Evolutionary conservation across 92 coral and sea anemone genomes (phyloP).

Genomic region (Pocillopora grandis): DNA sequence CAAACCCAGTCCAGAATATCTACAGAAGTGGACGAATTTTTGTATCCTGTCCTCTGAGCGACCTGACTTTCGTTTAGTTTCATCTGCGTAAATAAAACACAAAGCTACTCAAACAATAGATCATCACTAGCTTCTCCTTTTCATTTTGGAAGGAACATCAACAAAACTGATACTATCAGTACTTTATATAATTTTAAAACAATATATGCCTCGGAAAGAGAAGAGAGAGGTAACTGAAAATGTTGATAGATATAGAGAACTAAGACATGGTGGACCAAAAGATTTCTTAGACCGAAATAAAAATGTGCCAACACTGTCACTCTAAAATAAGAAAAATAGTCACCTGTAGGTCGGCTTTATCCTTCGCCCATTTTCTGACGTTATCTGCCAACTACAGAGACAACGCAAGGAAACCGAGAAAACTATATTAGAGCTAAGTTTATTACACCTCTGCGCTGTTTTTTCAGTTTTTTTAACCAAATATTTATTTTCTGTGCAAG

Average conservation of each 20-base stretch:
- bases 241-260: no score
- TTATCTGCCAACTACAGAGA: slow-evolving; percentile 74
- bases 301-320: neutral
- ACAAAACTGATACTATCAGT: no score
- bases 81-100: slow-evolving; percentile 49
- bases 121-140: neutral
- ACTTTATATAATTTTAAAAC: no score
- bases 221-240: no score
- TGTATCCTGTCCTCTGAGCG: slow-evolving; percentile 65
- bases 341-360: slow-evolving; percentile 91
- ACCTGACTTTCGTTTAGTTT: slow-evolving; percentile 67
- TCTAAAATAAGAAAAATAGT: neutral
- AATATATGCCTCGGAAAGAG: no score
- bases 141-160: no score
- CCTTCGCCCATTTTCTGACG: slow-evolving; percentile 95
- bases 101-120: neutral
- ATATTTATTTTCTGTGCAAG: no score
- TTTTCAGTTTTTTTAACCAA: no score
- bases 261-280: neutral
- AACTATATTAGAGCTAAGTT: no score
- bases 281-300: neutral
- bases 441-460: no score
- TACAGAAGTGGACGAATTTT: slow-evolving; percentile 57
- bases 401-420: no score
- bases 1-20: slow-evolving; percentile 65